Base-by-base conservation (phyloP, 1,140 invertebrate genomes). In the Nephila pilipes region DNA sequence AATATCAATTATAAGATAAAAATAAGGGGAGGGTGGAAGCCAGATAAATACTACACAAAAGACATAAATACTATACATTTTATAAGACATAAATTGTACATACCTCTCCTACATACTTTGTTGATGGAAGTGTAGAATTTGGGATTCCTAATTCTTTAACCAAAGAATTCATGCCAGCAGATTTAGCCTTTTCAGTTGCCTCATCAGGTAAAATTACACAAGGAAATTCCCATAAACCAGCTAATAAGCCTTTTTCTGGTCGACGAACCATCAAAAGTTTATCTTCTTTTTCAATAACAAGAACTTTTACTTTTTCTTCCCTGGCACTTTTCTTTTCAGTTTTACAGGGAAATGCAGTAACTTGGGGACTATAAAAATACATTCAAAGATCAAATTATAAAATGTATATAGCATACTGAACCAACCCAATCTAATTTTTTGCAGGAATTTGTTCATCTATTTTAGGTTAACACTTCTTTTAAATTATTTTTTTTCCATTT, bases 201-300 rank as follows among this genome's bases (percentile, higher is more conserved):
- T 80, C 85, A 8, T 90, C 89, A 46, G 83, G 20, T 18, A 93
- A 8, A 38, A 93, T 25, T 14, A 58, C 20, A 20, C 91, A 87
- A 22, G 91, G 91, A 87, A 93, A 93, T 36, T 93, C 91, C 69
- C 38, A 87, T n/a, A 93, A 32, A 63, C 91, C 91, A 38, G 91
- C 91, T 20, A 93, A 54, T 8, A 93, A 22, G 2, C 91, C 91
- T 60, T 93, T 93, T 36, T 93, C 75, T 36, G 91, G 91, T 46
- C 91, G 32, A 14, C 57, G 58, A 16, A 80, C 60, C 46, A 81
- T 79, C 8, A 93, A 80, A 20, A 87, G 25, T 5, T 80, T 79
- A 25, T 93, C 46, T 60, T 32, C 65, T 16, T 81, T 75, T 79
- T 93, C 54, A 46, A 93, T 46, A 2, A 93, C 85, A 60, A 93